phyloP scores from a whole-genome alignment of 2,113 vertebrate genomes.

The Sclerurus mexicanus region DNA sequence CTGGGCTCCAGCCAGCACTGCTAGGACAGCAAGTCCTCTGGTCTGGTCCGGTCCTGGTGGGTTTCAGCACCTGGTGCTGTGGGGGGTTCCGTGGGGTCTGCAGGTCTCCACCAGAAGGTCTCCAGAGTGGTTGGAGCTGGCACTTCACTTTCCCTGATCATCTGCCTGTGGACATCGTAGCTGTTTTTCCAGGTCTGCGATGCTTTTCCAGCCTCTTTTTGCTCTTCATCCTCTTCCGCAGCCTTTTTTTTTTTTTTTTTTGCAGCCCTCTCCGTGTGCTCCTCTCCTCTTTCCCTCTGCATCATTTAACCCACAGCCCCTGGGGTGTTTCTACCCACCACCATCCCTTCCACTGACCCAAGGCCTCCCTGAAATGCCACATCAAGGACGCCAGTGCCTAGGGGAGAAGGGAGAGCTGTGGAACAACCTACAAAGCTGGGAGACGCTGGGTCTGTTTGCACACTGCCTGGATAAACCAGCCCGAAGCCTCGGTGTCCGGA shows the following conservation, averaged over 20 bases:
- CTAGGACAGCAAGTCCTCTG: background rate
- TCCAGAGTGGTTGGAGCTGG: background rate
- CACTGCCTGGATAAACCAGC: background rate
- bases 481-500: background rate
- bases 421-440: background rate
- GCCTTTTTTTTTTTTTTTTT: too few species aligned
- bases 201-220: background rate
- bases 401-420: background rate
- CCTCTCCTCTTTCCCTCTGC: background rate
- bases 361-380: background rate
- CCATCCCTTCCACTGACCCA: rapidly evolving
- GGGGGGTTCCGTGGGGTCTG: background rate
- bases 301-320: background rate
- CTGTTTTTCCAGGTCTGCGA: background rate
- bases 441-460: background rate
- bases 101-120: background rate
- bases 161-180: rapidly evolving
- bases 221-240: background rate
- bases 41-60: background rate
- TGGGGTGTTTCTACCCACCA: background rate
- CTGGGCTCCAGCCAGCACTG: background rate
- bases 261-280: background rate
- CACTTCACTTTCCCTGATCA: background rate
- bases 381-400: rapidly evolving
- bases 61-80: rapidly evolving